Percentiles rank a stretch among this genome's conserved stretches.
phyloP scores from a whole-genome alignment of 1,140 invertebrate species.

The Ylistrum balloti region DNA sequence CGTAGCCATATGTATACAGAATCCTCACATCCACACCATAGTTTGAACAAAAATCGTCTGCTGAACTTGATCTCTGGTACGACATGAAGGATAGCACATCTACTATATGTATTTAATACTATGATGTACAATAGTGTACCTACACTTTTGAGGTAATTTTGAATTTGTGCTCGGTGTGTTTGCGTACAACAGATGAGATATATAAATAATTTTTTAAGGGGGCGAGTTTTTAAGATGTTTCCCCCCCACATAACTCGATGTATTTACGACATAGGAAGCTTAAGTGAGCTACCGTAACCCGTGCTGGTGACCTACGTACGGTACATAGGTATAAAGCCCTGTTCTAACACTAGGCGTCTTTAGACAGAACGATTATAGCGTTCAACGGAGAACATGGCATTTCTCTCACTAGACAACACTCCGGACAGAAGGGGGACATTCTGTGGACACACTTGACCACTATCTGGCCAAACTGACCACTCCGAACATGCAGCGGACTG shows the following conservation, averaged over 20 bases:
- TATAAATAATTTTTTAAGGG: background rate
- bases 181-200: background rate
- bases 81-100: background rate
- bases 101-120: background rate
- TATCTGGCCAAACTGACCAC: constrained; percentile 24
- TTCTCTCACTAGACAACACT: background rate
- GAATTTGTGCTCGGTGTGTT: background rate
- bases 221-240: background rate
- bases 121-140: background rate
- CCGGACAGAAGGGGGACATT: constrained; percentile 36
- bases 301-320: background rate
- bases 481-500: constrained; percentile 23
- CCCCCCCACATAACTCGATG: background rate
- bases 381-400: background rate
- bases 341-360: background rate
- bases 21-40: background rate
- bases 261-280: background rate
- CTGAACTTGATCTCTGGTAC: background rate
- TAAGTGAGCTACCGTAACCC: background rate
- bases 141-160: background rate
- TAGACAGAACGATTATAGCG: background rate
- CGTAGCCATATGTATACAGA: background rate
- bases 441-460: constrained; percentile 31
- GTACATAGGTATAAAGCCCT: background rate
- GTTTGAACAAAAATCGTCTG: constrained; percentile 38